phyloP scores from a whole-genome alignment of 1,140 invertebrate species.

The Drosophila sp. region DNA sequence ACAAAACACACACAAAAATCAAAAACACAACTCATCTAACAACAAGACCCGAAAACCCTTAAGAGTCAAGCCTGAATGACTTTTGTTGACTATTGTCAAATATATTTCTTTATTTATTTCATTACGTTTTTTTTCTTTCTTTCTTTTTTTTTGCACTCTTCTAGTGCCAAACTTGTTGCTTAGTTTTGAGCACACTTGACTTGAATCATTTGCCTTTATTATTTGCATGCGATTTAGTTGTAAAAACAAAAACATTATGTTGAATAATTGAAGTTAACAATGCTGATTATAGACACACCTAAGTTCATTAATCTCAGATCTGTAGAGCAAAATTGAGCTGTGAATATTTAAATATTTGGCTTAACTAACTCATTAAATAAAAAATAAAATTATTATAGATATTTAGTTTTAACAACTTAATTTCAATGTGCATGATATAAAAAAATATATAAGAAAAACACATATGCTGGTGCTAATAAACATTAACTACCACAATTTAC shows the following conservation, averaged over 20 bases:
- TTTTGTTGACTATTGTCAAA: constrained; percentile 68
- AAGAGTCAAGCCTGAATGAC: constrained; percentile 54
- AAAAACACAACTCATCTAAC: constrained; percentile 5
- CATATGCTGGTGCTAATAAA: background rate
- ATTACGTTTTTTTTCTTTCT: constrained; percentile 17
- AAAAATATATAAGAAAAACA: too few relatives aligned
- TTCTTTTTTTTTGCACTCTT: constrained; percentile 19
- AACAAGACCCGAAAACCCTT: constrained; percentile 33
- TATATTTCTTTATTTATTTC: constrained; percentile 36
- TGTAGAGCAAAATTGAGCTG: background rate
- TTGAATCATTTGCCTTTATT: constrained; percentile 41
- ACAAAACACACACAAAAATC: too few relatives aligned
- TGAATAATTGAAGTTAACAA: background rate
- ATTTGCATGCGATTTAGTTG: constrained; percentile 73
- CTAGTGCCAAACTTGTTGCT: constrained; percentile 36
- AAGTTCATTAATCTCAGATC: constrained; percentile 1
- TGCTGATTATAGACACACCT: constrained; percentile 10
- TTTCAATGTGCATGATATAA: too few relatives aligned
- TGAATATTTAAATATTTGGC: background rate
- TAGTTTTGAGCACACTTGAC: constrained; percentile 33
- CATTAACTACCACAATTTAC: background rate
- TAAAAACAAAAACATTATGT: constrained; percentile 50
- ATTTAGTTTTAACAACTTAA: too few relatives aligned
- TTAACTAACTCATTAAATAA: background rate
- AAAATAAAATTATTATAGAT: too few relatives aligned